Evolutionary conservation across 2,797 vertebrate species (phyloP), one percentile per base, ranked within the genome.

Genomic region (Muscicapa comitata): DNA sequence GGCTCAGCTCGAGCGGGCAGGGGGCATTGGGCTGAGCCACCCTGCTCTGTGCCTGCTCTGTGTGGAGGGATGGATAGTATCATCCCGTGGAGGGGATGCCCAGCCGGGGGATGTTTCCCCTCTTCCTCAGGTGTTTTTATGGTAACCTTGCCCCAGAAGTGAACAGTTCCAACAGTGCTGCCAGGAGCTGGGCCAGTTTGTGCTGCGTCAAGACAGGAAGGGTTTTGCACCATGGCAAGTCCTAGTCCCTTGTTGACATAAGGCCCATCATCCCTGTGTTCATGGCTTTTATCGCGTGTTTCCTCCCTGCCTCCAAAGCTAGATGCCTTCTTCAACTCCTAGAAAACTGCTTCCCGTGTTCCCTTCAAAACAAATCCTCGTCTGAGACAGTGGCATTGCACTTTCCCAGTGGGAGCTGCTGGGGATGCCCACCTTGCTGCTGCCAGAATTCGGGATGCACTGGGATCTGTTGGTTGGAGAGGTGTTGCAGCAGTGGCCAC

Each of bases 161-260:
- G 4, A 37, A 10, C 1, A 6, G 25, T 59, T 19, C 7, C 0
- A 6, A 0, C 3, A 2, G 42, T 3, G 38, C 35, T 62, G 26
- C 26, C 62, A 6, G 13, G 28, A 37, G n/a, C 7, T 7, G 2
- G 38, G 47, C 2, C 8, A 17, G 47, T 45, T 47, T 31, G 19
- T 40, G 10, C 25, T 6, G 11, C 9, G 0, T 31, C 4, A 2
- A 5, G 38, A 3, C 35, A 17, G 65, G 38, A 26, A 47, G 55
- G 55, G 38, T 67, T 40, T 28, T 33, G 50, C 17, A 4, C 48
- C 9, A 0, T 47, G 88, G 67, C 57, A 66, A 24, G 59, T 66
- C 38, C 58, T 5, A 2, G 10, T 66, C 14, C 45, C 26, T 58
- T 66, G 71, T 37, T 87, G 81, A 35, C 51, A 31, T 58, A 3